Evolutionary conservation across 2,888 invertebrate genomes (phyloP).

Genomic region (Ornithoptera alexandrae): DNA sequence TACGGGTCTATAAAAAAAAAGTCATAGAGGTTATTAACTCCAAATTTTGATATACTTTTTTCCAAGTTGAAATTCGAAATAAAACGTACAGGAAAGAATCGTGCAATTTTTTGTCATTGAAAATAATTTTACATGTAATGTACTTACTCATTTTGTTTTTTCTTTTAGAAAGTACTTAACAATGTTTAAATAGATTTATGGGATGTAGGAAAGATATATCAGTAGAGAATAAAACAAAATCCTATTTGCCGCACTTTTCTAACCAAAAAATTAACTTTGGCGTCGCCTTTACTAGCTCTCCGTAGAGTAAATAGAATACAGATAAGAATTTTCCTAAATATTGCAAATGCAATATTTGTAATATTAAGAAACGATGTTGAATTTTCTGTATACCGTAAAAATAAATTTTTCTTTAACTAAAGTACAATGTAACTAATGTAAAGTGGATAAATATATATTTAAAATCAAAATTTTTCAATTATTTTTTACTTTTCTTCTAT

Average conservation of each 20-base stretch:
- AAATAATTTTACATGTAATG: too few species aligned
- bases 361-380: too few species aligned
- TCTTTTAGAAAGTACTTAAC: not conserved
- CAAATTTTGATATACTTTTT: too few species aligned
- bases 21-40: too few species aligned
- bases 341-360: not conserved
- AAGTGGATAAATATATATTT: not conserved
- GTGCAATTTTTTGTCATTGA: too few species aligned
- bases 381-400: too few species aligned
- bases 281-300: not conserved
- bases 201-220: not conserved
- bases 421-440: too few species aligned
- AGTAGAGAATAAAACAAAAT: not conserved
- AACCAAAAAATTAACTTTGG: slow-evolving; percentile 15
- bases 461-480: not conserved
- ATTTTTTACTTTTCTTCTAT: not conserved
- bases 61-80: too few species aligned
- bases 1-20: too few species aligned
- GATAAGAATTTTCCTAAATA: not conserved
- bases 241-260: slow-evolving; percentile 13
- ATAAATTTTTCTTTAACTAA: too few species aligned
- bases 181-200: not conserved
- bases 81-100: too few species aligned
- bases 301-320: not conserved
- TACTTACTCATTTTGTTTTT: slow-evolving; percentile 39